A percentile compares a stretch with the other conserved stretches of the same genome.
Evolutionary conservation across 2,113 vertebrate genomes (phyloP).

Genomic region (Channa argus): DNA sequence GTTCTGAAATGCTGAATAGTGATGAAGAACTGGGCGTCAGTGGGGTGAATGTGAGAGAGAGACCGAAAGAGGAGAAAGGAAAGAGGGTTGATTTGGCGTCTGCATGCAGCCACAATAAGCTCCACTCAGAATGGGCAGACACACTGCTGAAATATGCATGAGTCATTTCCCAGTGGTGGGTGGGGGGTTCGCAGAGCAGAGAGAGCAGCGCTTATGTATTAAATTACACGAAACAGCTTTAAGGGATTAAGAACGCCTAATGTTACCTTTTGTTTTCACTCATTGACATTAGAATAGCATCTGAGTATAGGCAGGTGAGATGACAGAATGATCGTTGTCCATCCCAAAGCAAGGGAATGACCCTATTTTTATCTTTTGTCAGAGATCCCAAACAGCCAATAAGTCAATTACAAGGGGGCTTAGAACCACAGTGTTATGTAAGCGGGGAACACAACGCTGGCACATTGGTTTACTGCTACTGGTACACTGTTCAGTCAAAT

Average conservation of each 20-base stretch:
- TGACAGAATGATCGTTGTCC: constrained; percentile 42
- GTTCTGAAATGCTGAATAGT: constrained; percentile 43
- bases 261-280: constrained; percentile 70
- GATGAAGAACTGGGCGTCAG: constrained; percentile 36
- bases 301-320: constrained; percentile 38
- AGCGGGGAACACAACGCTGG: constrained; percentile 27
- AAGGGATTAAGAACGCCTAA: constrained; percentile 72
- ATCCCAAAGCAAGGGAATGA: constrained; percentile 47
- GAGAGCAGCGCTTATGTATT: constrained; percentile 71
- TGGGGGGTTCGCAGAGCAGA: constrained; percentile 13
- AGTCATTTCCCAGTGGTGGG: constrained; percentile 70
- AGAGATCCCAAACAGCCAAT: constrained; percentile 50
- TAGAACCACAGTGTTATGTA: constrained; percentile 56
- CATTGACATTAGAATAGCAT: constrained; percentile 47
- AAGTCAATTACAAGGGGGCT: constrained; percentile 48
- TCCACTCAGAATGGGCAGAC: constrained; percentile 72
- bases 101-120: constrained; percentile 72
- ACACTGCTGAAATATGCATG: constrained; percentile 80
- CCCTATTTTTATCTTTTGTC: constrained; percentile 66
- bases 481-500: constrained; percentile 52
- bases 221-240: constrained; percentile 76
- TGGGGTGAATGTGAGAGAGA: constrained; percentile 37
- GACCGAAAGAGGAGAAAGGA: constrained; percentile 38
- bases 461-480: constrained; percentile 38
- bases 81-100: constrained; percentile 66